phyloP scores from a whole-genome alignment of 2,888 invertebrate species.

The Eupithecia subfuscata region DNA sequence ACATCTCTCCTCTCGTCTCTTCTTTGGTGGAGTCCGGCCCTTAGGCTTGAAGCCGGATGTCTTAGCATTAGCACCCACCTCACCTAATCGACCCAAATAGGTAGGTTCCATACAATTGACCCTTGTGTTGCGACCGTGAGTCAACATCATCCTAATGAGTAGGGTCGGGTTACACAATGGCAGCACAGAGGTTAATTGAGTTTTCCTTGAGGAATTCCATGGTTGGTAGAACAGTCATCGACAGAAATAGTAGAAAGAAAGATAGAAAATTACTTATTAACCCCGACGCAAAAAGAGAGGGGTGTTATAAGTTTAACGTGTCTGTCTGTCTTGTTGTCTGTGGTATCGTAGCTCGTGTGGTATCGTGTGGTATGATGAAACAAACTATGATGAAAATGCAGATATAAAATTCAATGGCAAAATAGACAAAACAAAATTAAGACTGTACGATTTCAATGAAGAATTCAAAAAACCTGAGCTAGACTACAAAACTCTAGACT shows the following conservation, averaged over 20 bases:
- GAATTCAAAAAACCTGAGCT: conserved; percentile 21
- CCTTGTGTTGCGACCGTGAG: background rate
- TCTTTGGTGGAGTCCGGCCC: too few relatives aligned
- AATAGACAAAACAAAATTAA: conserved; percentile 8
- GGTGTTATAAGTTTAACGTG: too few relatives aligned
- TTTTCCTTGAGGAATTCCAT: conserved; percentile 2
- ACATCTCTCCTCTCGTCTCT: too few relatives aligned
- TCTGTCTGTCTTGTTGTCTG: too few relatives aligned
- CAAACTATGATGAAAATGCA: background rate
- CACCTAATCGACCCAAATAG: background rate
- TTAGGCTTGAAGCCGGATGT: background rate
- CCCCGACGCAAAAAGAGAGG: too few relatives aligned
- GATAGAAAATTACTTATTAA: too few relatives aligned
- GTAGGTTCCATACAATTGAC: conserved; percentile 1
- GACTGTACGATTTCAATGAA: conserved; percentile 15
- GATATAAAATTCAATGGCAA: background rate
- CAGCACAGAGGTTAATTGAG: background rate
- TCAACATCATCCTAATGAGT: background rate
- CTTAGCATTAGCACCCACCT: conserved; percentile 5
- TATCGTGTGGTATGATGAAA: too few relatives aligned
- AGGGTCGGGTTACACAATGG: conserved; percentile 9
- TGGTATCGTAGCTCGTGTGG: too few relatives aligned
- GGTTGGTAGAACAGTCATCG: background rate
- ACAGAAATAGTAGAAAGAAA: background rate
- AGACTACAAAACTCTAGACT: conserved; percentile 34